Base-by-base conservation (phyloP, 64 coral and sea anemone species). In the Orbicella faveolata region DNA sequence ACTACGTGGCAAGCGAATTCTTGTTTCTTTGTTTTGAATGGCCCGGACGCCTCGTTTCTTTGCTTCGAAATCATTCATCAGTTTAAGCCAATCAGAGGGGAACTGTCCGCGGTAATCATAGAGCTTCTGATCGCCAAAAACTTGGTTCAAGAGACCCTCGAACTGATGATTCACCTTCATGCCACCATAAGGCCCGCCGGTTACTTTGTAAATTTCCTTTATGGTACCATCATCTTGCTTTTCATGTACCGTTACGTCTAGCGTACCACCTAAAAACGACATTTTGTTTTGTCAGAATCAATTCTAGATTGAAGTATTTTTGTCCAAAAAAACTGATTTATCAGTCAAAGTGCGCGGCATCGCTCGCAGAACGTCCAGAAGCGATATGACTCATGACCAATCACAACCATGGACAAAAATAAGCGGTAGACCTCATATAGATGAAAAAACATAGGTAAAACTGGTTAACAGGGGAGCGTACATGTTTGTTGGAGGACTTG, bases 31-130 rank as follows among this genome's bases (percentile, higher is more conserved):
- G 1, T 79, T 55, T 20, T 91, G n/a, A 23, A 84, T 20, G 23
- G 72, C 89, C 9, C 89, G 80, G 20, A 70, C 57, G 1, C 89
- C 89, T 36, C 89, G 79, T n/a, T 91, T 91, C 80, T 91, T 91
- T 23, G 61, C 64, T 30, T 91, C 89, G 21, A 91, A 91, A 17
- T 91, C 80, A 39, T 84, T 91, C 67, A 75, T 84, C 8, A 91
- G 66, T 33, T 37, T 73, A 33, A 91, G 30, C 89, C 89, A 91
- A 80, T 91, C 89, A 74, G 79, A 63, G 9, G 89, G 52, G 20
- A 74, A 17, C 41, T 84, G 79, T 41, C 21, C 21, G 4, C 73
- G 89, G 25, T 84, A 91, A n/a, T 80, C 80, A 35, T 74, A 84
- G 1, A 91, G 44, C 67, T 82, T 34, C 23, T 55, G 89, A 25